phyloP scores from a whole-genome alignment of 1,140 invertebrate genomes.

The Drosophila kurseongensis region DNA sequence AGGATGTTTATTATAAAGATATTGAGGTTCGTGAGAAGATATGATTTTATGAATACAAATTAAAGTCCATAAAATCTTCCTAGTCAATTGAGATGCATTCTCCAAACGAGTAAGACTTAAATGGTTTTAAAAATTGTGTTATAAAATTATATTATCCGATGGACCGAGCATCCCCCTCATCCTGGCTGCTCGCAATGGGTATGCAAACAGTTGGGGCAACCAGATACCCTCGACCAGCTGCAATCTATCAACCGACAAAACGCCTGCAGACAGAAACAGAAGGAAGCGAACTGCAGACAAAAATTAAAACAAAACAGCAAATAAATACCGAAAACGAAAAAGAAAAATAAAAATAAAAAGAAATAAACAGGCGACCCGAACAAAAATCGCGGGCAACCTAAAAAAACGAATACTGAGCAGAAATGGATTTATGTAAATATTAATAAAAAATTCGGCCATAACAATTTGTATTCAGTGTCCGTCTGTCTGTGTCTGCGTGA shows the following conservation, averaged over 20 bases:
- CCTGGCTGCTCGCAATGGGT: background rate
- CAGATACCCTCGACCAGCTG: conserved; percentile 68
- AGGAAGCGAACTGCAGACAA: conserved; percentile 61
- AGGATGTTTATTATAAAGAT: too few species aligned
- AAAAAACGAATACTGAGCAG: conserved; percentile 44
- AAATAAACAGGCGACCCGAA: conserved; percentile 28
- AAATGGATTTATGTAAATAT: conserved; percentile 78
- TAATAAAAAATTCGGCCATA: conserved; percentile 57
- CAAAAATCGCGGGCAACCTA: conserved; percentile 41
- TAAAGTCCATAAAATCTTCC: too few species aligned
- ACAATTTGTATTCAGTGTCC: conserved; percentile 60
- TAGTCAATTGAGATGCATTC: too few species aligned
- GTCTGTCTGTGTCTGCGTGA: conserved; percentile 34
- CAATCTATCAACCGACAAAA: conserved; percentile 78
- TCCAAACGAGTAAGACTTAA: too few species aligned
- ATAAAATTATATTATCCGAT: background rate
- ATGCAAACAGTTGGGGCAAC: conserved; percentile 42
- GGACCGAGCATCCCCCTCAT: background rate
- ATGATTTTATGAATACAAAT: too few species aligned
- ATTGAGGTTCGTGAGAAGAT: too few species aligned
- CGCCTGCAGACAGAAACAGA: conserved; percentile 75
- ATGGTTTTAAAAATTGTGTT: too few species aligned
- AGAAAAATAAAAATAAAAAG: too few species aligned
- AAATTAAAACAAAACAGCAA: conserved; percentile 34
- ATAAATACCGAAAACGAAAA: conserved; percentile 27